Conservation (phyloP, 2,797 vertebrate species). For the Macropus fuliginosus region DNA sequence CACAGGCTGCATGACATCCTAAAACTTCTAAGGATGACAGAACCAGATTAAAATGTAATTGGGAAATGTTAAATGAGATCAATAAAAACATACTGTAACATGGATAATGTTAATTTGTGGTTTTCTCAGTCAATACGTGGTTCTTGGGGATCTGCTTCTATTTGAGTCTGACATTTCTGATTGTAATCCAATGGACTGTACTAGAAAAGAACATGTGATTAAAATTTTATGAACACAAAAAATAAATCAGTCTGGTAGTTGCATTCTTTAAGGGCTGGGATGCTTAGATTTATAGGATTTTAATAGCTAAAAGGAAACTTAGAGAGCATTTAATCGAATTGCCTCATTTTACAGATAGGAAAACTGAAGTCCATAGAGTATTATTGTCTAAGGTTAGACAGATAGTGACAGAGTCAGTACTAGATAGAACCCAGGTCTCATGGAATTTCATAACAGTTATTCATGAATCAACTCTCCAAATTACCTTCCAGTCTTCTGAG, state of each 20-base stretch:
- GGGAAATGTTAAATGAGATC: not conserved
- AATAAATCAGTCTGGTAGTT: rapidly evolving
- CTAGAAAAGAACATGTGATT: not conserved
- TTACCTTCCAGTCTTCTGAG: slow-evolving; percentile 89
- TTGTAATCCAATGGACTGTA: not conserved
- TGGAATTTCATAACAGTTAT: not conserved
- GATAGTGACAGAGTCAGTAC: not conserved
- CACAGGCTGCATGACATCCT: not conserved
- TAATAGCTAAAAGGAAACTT: not conserved
- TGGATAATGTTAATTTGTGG: not conserved
- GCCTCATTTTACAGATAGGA: not conserved
- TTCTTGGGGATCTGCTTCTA: not conserved
- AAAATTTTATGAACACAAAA: not conserved
- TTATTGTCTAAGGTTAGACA: not conserved
- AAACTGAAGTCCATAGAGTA: not conserved
- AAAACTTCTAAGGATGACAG: not conserved
- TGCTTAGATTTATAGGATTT: not conserved
- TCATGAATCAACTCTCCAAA: slow-evolving; percentile 53
- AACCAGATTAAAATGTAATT: not conserved
- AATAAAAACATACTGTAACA: not conserved
- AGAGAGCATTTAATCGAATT: not conserved
- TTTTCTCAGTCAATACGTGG: not conserved
- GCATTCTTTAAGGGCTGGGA: not conserved
- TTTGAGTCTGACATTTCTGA: not conserved
- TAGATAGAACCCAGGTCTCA: not conserved